Percentiles rank a stretch among this genome's conserved stretches.
Evolutionary conservation across 1,140 invertebrate species (phyloP).

Genomic region (Wasmannia auropunctata): DNA sequence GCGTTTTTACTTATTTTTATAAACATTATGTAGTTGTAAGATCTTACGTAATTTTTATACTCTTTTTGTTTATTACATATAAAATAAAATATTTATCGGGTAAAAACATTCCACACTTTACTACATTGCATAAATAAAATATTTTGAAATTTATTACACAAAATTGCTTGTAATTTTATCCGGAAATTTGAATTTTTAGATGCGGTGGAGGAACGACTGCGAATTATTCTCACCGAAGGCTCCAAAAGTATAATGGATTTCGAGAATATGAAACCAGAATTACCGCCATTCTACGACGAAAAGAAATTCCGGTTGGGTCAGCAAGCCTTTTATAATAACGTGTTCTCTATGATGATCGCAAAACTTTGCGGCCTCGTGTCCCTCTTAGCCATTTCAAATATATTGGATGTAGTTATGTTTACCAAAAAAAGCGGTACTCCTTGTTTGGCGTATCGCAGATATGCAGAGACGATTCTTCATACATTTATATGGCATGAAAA

Average conservation of each 20-base stretch:
- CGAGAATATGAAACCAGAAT: conserved; percentile 60
- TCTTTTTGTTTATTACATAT: too few species aligned
- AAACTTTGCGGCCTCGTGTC: conserved; percentile 90
- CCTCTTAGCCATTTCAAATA: conserved; percentile 89
- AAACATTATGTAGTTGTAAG: too few species aligned
- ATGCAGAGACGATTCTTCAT: conserved; percentile 88
- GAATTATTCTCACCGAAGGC: conserved; percentile 77
- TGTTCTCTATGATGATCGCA: conserved; percentile 88
- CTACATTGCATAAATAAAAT: neutral
- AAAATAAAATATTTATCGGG: neutral
- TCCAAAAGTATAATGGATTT: conserved; percentile 69
- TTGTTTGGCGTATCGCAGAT: conserved; percentile 90
- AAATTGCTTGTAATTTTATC: neutral
- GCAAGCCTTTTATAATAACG: conserved; percentile 87
- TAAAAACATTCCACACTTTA: neutral
- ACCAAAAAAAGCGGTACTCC: conserved; percentile 89
- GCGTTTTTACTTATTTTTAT: too few species aligned
- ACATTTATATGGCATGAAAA: conserved; percentile 90
- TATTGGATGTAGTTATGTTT: conserved; percentile 88
- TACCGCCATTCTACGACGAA: conserved; percentile 80
- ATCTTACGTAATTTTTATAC: too few species aligned
- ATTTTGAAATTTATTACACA: neutral
- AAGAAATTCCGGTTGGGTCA: conserved; percentile 87
- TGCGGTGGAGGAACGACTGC: conserved; percentile 63
- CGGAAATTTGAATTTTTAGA: conserved; percentile 68